phyloP scores from a whole-genome alignment of 1,140 invertebrate genomes.

The Listronotus bonariensis region DNA sequence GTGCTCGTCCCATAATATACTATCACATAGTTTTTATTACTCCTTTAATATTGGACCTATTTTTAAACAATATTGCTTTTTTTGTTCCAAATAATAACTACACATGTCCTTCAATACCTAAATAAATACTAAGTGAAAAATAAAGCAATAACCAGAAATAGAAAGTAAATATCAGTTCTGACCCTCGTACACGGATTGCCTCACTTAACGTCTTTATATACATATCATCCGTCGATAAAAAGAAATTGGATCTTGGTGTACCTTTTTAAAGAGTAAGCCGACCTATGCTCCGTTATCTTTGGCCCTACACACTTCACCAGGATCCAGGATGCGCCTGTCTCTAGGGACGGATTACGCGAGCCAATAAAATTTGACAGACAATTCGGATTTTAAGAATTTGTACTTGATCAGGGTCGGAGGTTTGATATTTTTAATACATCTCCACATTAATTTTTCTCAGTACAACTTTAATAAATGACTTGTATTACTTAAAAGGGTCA shows the following conservation, averaged over 20 bases:
- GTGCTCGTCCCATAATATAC: no score
- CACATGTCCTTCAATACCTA: background rate
- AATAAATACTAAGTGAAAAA: conserved; percentile 13
- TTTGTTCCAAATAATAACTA: no score
- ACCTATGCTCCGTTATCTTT: conserved; percentile 27
- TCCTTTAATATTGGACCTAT: no score
- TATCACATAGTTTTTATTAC: no score
- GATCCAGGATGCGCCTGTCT: conserved; percentile 23
- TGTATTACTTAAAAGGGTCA: no score
- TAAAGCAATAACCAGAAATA: conserved; percentile 18
- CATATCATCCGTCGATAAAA: conserved; percentile 30
- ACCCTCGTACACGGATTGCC: conserved; percentile 18
- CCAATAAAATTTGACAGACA: conserved; percentile 30
- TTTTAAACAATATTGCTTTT: no score
- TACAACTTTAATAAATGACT: no score
- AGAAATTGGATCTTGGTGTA: conserved; percentile 27
- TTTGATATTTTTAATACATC: no score
- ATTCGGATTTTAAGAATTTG: conserved; percentile 20
- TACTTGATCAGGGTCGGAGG: conserved; percentile 1
- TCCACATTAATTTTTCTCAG: no score
- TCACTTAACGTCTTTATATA: conserved; percentile 29
- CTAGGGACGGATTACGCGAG: conserved; percentile 19
- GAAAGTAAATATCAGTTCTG: conserved; percentile 22
- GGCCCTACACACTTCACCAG: conserved; percentile 21
- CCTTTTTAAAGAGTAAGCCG: conserved; percentile 27